These are phyloP conservation scores for Sardina pilchardus DNA, from an alignment of 2,113 vertebrate genomes.

Conservation along the genomic window DNA sequence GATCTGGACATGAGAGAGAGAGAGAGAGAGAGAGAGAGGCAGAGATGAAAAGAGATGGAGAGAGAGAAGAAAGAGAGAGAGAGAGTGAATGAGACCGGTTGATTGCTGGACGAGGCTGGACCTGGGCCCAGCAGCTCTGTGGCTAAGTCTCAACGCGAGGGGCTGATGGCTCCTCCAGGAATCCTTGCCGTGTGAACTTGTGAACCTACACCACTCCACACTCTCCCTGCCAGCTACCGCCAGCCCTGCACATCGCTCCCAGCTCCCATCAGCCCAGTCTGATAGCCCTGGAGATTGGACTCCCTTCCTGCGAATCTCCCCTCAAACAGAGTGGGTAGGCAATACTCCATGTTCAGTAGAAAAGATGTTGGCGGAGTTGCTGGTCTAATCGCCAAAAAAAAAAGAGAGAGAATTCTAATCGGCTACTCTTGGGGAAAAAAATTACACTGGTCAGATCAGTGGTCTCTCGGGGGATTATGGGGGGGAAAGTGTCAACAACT, in stretches of 20 bases:
- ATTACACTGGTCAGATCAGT: background rate
- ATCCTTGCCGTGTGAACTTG: slow-evolving; percentile 43
- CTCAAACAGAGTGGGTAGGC: background rate
- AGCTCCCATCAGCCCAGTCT: background rate
- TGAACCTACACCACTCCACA: slow-evolving; percentile 27
- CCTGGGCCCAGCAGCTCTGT: slow-evolving; percentile 39
- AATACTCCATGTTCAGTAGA: background rate
- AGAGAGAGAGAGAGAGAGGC: background rate
- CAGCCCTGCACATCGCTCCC: background rate
- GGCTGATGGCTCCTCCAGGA: slow-evolving; percentile 41
- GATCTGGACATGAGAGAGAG: background rate
- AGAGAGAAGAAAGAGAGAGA: background rate
- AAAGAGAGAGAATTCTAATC: background rate
- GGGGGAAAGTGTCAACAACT: background rate
- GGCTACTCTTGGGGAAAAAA: background rate
- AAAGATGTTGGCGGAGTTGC: background rate
- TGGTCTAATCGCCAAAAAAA: background rate
- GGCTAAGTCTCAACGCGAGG: slow-evolving; percentile 32
- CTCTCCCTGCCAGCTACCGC: background rate
- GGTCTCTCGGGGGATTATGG: background rate
- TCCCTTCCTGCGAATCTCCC: background rate
- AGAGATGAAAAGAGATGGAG: background rate
- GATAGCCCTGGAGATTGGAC: background rate
- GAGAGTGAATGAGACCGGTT: background rate
- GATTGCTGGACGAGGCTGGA: slow-evolving; percentile 28